Conservation (phyloP, 2,888 invertebrate genomes). For the Graphium colonna region DNA sequence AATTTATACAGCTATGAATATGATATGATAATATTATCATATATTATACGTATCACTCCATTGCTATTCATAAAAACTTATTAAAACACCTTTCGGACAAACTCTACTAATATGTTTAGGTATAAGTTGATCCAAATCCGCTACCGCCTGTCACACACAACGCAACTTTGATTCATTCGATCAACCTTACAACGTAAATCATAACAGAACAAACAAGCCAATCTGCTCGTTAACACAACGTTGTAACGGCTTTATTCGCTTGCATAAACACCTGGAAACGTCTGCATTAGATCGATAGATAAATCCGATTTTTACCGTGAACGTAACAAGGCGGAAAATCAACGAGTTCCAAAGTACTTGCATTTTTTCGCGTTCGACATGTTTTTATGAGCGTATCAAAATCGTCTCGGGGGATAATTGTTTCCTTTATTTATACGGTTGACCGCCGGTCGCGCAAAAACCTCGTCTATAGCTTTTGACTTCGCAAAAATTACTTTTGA, state of each 20-base stretch:
- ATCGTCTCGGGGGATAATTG: not conserved
- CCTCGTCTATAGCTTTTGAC: not conserved
- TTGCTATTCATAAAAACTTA: too few relatives aligned
- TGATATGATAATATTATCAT: too few relatives aligned
- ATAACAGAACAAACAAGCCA: constrained; percentile 1
- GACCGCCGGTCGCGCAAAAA: constrained; percentile 9
- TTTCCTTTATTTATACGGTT: constrained; percentile 5
- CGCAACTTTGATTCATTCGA: not conserved
- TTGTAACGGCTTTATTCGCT: not conserved
- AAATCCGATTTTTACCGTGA: constrained; percentile 12
- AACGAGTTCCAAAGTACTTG: not conserved
- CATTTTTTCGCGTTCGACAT: not conserved
- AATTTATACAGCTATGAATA: too few relatives aligned
- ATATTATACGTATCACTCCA: too few relatives aligned
- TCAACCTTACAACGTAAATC: constrained; percentile 12
- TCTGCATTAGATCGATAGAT: constrained; percentile 15
- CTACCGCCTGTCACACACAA: not conserved
- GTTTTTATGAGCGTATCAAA: not conserved
- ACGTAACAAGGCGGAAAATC: constrained; percentile 25
- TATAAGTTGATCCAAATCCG: too few relatives aligned
- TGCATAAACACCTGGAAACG: not conserved
- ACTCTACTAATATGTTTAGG: too few relatives aligned
- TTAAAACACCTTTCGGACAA: too few relatives aligned
- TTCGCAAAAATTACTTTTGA: too few relatives aligned
- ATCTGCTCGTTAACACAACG: not conserved